Evolutionary conservation across 2,113 vertebrate genomes (phyloP), one percentile per base, ranked within the genome.

Genomic region (Gobiocypris rarus): DNA sequence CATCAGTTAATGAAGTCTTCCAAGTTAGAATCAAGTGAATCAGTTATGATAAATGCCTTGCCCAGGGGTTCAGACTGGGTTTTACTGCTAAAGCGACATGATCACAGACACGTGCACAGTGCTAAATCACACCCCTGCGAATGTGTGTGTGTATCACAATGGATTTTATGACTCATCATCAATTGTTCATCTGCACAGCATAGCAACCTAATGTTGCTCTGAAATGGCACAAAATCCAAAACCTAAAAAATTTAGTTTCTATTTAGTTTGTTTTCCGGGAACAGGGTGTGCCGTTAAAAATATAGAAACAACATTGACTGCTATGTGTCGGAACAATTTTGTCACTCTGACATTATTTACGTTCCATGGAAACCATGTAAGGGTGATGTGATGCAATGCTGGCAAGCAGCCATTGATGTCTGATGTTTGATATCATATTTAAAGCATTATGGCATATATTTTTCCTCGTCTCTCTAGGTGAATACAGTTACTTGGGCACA

Each of bases 401-500:
- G 83, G 83, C 83, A 50, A 52, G n/a, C 15, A 65, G 58, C 48
- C 80, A 79, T 19, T 38, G 58, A 69, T 71, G 38, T 45, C 69
- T 85, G 59, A 79, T 45, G 76, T 61, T 78, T 78, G n/a, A 56
- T 56, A 7, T 6, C 74, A 56, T 61, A 61, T 59, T 3, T 78
- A 80, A 48, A 45, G 5, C 24, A 50, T 26, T 50, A 10, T 80
- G 43, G 15, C 45, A 75, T 31, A 5, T 31, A 4, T 19, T 54
- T 22, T 75, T 71, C 31, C 38, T 17, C 75, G 22, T 83, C 38
- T 82, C 58, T 85, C 70, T 91, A 97, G 96, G 95, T 1, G 94
- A 96, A 65, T 93, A 92, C 84, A 93, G 91, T 90, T 95, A 94
- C 77, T 79, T 95, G 93, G 95, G 94, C 13, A 94, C 91, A 0